Evolutionary conservation across 2,797 vertebrate species (phyloP).

Genomic region (Manis pentadactyla): DNA sequence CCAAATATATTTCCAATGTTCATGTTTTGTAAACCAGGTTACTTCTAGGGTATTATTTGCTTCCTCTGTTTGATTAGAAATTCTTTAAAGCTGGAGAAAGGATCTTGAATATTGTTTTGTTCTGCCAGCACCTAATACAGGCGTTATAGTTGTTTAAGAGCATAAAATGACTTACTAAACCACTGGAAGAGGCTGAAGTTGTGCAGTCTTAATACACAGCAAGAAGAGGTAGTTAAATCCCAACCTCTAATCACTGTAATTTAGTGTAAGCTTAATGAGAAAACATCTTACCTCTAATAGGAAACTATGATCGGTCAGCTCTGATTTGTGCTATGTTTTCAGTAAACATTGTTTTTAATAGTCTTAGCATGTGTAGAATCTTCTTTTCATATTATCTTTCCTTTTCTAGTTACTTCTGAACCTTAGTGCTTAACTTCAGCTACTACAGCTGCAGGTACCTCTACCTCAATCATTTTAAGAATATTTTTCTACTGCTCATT

Average conservation of each 20-base stretch:
- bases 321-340: background rate
- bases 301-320: background rate
- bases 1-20: background rate
- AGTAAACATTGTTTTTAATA: constrained; percentile 28
- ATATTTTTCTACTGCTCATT: background rate
- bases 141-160: background rate
- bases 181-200: background rate
- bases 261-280: background rate
- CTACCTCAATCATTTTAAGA: background rate
- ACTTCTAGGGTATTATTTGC: background rate
- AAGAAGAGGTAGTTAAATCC: background rate
- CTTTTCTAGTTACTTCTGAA: constrained; percentile 75
- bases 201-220: background rate
- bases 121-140: background rate
- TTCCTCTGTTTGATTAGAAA: background rate
- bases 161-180: background rate
- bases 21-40: background rate
- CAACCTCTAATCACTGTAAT: background rate
- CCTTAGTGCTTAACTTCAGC: constrained; percentile 73
- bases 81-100: background rate
- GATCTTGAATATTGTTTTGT: background rate
- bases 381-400: constrained; percentile 47
- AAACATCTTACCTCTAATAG: background rate
- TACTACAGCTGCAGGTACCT: constrained; percentile 71
- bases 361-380: background rate